Percentiles rank a stretch among this genome's conserved stretches.
Conservation (phyloP, 2,797 vertebrate genomes). For the Numenius phaeopus region DNA sequence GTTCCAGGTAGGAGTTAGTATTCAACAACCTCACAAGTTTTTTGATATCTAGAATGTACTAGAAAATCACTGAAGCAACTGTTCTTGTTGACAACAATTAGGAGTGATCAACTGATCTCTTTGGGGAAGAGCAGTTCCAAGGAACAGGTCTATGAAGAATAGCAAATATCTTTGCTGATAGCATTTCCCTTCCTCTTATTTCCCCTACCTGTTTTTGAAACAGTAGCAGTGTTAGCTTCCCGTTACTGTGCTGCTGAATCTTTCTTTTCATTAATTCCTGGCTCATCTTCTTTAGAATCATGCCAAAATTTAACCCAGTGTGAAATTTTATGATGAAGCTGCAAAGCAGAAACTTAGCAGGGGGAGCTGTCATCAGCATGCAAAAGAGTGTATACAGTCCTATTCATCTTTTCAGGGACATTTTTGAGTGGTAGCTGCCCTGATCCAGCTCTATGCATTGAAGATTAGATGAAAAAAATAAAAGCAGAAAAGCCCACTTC, state of each 20-base stretch:
- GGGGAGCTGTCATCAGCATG: neutral
- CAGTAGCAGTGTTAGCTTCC: neutral
- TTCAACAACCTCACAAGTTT: neutral
- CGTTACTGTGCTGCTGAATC: neutral
- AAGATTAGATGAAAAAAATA: neutral
- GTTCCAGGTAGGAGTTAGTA: neutral
- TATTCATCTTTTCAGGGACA: neutral
- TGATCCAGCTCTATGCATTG: rapidly evolving
- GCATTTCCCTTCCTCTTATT: neutral
- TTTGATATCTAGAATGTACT: neutral
- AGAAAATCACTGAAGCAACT: neutral
- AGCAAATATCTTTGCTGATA: neutral
- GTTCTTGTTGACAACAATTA: neutral
- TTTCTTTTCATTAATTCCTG: slow-evolving; percentile 13
- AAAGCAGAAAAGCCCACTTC: neutral
- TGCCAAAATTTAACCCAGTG: neutral
- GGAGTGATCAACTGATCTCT: neutral
- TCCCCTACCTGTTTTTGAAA: neutral
- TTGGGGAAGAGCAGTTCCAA: neutral
- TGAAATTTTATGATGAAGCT: neutral
- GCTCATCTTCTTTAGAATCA: neutral
- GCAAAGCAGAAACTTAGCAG: neutral
- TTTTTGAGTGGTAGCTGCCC: neutral
- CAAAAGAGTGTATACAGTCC: neutral
- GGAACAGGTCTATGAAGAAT: neutral